Evolutionary conservation across 2,888 invertebrate genomes (phyloP).

Genomic region (Blera fallax): DNA sequence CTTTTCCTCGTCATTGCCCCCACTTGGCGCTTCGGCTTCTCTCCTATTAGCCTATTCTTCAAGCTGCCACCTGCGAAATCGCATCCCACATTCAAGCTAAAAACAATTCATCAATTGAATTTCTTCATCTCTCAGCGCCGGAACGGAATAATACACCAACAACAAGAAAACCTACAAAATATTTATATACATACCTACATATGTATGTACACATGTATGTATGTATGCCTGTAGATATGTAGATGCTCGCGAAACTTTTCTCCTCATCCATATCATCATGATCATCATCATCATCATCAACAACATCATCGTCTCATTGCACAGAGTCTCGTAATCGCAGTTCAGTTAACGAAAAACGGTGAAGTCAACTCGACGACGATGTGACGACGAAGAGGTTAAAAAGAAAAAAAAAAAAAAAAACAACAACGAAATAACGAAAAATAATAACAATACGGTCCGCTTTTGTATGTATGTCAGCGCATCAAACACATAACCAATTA

Average conservation of each 20-base stretch:
- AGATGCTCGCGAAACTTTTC: conserved; percentile 56
- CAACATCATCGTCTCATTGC: conserved; percentile 32
- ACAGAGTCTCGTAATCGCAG: conserved; percentile 47
- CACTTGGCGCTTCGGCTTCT: conserved; percentile 16
- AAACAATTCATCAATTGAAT: conserved; percentile 72
- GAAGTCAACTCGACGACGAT: neutral
- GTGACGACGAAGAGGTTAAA: conserved; percentile 31
- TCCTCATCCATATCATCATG: conserved; percentile 36
- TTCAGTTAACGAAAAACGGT: neutral
- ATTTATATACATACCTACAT: too few relatives aligned
- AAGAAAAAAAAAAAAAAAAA: conserved; percentile 47
- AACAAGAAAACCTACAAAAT: conserved; percentile 1
- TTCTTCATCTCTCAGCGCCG: conserved; percentile 62
- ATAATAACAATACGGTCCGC: conserved; percentile 61
- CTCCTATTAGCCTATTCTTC: conserved; percentile 51
- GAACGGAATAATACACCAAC: conserved; percentile 3
- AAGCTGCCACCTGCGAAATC: conserved; percentile 62
- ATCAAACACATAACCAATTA: conserved; percentile 72
- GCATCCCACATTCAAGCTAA: conserved; percentile 61
- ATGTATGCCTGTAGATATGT: too few relatives aligned
- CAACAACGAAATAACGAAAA: too few relatives aligned
- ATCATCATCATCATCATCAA: conserved; percentile 11
- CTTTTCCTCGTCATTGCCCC: conserved; percentile 57
- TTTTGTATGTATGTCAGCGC: conserved; percentile 68
- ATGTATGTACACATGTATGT: too few relatives aligned